Evolutionary conservation across 2,888 invertebrate genomes (phyloP).

Genomic region (Cosmorhoe ocellata): DNA sequence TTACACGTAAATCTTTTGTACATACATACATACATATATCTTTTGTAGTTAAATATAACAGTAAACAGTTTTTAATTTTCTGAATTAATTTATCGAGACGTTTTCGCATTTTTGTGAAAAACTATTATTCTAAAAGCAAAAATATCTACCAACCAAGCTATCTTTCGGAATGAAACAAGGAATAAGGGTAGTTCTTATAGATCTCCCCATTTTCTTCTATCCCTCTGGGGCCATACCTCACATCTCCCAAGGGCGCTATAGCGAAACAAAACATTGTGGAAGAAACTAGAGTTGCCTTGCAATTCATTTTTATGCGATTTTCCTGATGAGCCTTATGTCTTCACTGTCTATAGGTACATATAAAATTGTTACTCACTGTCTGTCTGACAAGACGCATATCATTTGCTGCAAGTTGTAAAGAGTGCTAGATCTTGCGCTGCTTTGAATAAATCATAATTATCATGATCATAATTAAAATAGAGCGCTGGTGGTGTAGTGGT

Average conservation of each 20-base stretch:
- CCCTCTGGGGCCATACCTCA: slow-evolving; percentile 16
- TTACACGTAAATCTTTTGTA: too few species aligned
- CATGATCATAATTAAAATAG: too few species aligned
- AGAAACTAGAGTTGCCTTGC: slow-evolving; percentile 7
- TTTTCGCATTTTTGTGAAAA: background rate
- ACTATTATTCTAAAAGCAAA: slow-evolving; percentile 5
- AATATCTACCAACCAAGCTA: background rate
- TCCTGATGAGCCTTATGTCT: slow-evolving; percentile 26
- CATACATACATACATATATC: too few species aligned
- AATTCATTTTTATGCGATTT: slow-evolving; percentile 27
- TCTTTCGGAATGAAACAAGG: slow-evolving; percentile 12
- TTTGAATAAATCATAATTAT: too few species aligned
- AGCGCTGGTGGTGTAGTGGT: too few species aligned
- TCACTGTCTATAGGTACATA: slow-evolving; percentile 1
- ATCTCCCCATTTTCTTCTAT: slow-evolving; percentile 4
- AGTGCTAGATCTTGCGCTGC: too few species aligned
- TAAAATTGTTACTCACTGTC: too few species aligned
- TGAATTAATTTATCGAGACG: background rate
- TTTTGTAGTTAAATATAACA: too few species aligned
- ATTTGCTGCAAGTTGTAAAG: too few species aligned
- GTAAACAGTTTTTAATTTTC: too few species aligned
- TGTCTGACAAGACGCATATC: too few species aligned
- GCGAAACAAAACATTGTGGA: slow-evolving; percentile 19
- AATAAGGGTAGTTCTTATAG: slow-evolving; percentile 8
- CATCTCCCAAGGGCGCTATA: slow-evolving; percentile 18